Base-by-base conservation (phyloP, 2,888 invertebrate genomes). In the Orchesella flavescens region DNA sequence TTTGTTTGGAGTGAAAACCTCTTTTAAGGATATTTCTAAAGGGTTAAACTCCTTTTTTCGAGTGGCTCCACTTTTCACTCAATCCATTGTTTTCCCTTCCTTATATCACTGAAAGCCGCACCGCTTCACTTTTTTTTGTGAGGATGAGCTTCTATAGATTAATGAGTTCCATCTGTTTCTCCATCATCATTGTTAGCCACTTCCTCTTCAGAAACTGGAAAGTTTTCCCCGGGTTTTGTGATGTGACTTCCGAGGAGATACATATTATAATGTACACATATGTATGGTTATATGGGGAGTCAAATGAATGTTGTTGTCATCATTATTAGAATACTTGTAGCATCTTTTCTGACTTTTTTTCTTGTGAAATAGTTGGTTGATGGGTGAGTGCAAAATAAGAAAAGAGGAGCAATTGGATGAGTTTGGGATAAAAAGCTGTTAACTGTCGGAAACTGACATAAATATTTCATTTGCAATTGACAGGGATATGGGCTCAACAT, bases 361-460 rank as follows among this genome's bases (percentile, higher is more conserved):
- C 34, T 43, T 19, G 65, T 46, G 69, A 84, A 74, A 71, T 19
- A 15, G 65, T 61, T 79, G 71, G 84, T 76, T 84, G 79, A 84
- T 84, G 80, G 69, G 84, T 80, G 84, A 79, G 75, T 84, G 72
- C 46, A 84, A 84, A 84, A 84, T 2, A 34, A 34, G 34, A 34
- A 34, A 34, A 34, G 34, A 34, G 34, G 34, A 34, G 34, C 74
- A 79, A 84, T 84, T 84, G 74, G 80, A 84, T 84, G 84, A 84
- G 57, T 84, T 84, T 84, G 65, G 80, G 84, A 84, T 84, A 84
- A 84, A 83, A 84, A 84, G 84, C 84, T 84, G 84, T 80, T 80
- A 84, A 84, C 84, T 84, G 84, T 84, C 84, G 84, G 84, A 84
- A 84, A 84, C 84, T 84, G 84, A 84, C 84, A 84, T 84, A 84